phyloP scores from a whole-genome alignment of 1,140 invertebrate genomes.

The Solenopsis invicta region DNA sequence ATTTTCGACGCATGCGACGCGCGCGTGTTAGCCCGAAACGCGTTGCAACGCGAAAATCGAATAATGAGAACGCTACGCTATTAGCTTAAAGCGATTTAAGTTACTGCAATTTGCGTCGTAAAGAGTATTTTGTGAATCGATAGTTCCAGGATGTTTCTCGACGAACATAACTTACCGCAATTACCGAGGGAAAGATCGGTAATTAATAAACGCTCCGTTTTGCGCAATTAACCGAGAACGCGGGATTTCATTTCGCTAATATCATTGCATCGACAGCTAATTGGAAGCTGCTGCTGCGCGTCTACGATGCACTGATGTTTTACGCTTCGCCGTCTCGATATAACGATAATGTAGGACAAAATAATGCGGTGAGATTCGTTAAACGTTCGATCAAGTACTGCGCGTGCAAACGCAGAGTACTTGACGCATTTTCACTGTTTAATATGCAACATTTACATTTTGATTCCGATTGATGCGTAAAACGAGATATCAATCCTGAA shows the following conservation, averaged over 20 bases:
- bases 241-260: constrained; percentile 14
- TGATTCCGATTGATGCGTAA: not conserved
- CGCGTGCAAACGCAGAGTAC: not conserved
- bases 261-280: not conserved
- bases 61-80: constrained; percentile 3
- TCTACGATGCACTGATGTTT: not conserved
- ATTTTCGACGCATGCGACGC: constrained; percentile 19
- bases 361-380: not conserved
- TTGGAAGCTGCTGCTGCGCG: not conserved
- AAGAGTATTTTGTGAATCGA: constrained; percentile 1
- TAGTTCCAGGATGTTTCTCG: not conserved
- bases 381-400: not conserved
- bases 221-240: not conserved
- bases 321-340: not conserved
- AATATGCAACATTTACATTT: not conserved
- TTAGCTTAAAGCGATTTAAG: constrained; percentile 19
- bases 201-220: constrained; percentile 23
- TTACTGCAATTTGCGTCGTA: not conserved
- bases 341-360: not conserved
- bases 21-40: not conserved
- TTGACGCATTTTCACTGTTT: not conserved
- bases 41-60: constrained; percentile 31
- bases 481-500: not conserved
- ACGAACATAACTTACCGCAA: not conserved
- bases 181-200: not conserved